A percentile compares a stretch with the other conserved stretches of the same genome.
phyloP scores from a whole-genome alignment of 2,797 vertebrate species.

The Denticeps clupeoides region DNA sequence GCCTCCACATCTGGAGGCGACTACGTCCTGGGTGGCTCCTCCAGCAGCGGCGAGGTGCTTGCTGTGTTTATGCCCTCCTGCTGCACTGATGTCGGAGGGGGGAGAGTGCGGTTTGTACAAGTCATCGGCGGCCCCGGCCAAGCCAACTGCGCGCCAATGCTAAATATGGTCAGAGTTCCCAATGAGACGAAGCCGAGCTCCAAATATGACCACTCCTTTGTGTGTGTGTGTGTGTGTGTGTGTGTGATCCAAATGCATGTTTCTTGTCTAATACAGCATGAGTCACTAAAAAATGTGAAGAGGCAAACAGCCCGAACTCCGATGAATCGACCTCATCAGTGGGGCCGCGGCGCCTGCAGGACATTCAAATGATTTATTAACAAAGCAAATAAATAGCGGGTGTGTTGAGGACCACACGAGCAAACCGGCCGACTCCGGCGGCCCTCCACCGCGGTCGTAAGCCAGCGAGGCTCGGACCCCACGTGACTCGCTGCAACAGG shows the following conservation, averaged over 20 bases:
- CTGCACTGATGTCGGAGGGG: not conserved
- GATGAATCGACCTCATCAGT: not conserved
- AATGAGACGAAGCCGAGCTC: constrained; percentile 57
- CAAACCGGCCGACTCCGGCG: no score
- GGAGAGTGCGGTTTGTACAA: constrained; percentile 14
- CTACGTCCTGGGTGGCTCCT: no score
- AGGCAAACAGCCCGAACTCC: not conserved
- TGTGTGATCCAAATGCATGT: not conserved
- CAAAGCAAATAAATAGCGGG: no score
- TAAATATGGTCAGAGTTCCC: constrained; percentile 72
- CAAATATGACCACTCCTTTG: constrained; percentile 62
- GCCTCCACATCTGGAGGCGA: no score
- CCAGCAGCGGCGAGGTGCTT: not conserved
- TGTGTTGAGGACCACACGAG: no score
- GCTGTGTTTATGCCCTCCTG: not conserved
- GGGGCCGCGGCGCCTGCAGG: no score
- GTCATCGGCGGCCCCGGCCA: constrained; percentile 37
- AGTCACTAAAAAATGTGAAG: constrained; percentile 11
- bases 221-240: constrained; percentile 4
- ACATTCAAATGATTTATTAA: no score
- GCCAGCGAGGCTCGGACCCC: no score
- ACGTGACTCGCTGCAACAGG: no score
- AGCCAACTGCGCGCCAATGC: constrained; percentile 51
- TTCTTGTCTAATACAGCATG: constrained; percentile 8
- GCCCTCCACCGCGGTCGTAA: no score